These are phyloP conservation scores for Indicator maculatus DNA, from an alignment of 2,113 vertebrate species.

Conservation along the genomic window DNA sequence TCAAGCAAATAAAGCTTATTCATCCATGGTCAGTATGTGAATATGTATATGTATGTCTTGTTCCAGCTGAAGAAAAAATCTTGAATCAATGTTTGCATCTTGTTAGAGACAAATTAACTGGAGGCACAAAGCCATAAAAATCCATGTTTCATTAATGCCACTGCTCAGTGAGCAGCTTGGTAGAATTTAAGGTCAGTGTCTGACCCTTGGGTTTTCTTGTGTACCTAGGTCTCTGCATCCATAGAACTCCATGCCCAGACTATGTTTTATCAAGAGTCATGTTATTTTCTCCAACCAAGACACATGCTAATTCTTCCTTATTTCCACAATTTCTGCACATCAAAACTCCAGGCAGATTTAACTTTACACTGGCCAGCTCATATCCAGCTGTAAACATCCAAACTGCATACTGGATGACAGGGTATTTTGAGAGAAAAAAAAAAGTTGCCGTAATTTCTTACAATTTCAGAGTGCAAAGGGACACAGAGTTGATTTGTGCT, in stretches of 20 bases:
- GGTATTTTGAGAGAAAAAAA: neutral
- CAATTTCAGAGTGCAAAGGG: neutral
- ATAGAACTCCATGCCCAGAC: neutral
- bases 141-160: neutral
- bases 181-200: neutral
- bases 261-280: neutral
- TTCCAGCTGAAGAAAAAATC: neutral
- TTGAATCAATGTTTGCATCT: neutral
- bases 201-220: neutral
- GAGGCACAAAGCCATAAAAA: neutral
- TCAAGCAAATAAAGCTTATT: neutral
- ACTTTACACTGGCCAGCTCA: neutral
- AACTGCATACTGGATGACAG: rapidly evolving
- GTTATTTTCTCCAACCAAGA: neutral
- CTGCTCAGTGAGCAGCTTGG: neutral
- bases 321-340: neutral
- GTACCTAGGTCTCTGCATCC: neutral
- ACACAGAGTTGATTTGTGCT: neutral
- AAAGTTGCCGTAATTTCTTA: neutral
- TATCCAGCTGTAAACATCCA: neutral
- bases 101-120: neutral
- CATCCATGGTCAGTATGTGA: neutral
- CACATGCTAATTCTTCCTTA: neutral
- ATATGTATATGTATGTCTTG: neutral
- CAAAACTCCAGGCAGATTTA: neutral